Percentiles rank a stretch among this genome's conserved stretches.
Evolutionary conservation across 1,140 invertebrate species (phyloP).

Genomic region (Aphelenchoides fujianensis): DNA sequence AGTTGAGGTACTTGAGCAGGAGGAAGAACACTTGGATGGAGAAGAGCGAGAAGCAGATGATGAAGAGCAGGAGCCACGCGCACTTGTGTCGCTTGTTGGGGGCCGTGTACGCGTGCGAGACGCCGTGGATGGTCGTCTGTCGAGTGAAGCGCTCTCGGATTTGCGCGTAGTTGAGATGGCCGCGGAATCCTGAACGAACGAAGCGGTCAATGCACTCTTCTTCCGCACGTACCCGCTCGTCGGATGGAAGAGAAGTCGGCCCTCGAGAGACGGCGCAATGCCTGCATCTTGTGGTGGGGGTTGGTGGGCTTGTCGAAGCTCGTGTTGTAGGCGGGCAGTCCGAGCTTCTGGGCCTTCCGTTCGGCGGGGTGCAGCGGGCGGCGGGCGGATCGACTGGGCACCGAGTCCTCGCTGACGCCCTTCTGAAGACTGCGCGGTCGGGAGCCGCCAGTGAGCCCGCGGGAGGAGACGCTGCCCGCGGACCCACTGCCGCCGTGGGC

Average conservation of each 20-base stretch:
- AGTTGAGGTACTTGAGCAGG: conserved; percentile 50
- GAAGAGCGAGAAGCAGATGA: conserved; percentile 49
- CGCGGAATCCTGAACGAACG: conserved; percentile 20
- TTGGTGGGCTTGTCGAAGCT: neutral
- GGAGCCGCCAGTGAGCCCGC: neutral
- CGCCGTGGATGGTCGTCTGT: conserved; percentile 58
- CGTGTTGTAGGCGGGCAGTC: neutral
- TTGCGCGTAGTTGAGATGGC: conserved; percentile 27
- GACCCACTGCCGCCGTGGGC: neutral
- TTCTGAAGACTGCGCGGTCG: conserved; percentile 5
- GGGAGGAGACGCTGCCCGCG: neutral
- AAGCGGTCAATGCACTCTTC: neutral
- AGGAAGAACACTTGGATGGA: conserved; percentile 55
- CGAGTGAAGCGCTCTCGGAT: conserved; percentile 48
- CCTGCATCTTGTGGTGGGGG: conserved; percentile 34
- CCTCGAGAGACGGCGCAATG: conserved; percentile 44
- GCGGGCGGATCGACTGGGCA: neutral
- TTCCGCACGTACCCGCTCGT: conserved; percentile 40
- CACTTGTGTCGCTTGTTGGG: conserved; percentile 34
- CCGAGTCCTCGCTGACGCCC: conserved; percentile 15
- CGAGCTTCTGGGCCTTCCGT: conserved; percentile 20
- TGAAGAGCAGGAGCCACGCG: conserved; percentile 53
- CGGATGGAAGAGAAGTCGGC: conserved; percentile 47
- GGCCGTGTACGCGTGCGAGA: conserved; percentile 54
- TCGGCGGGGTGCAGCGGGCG: conserved; percentile 35